Base-by-base conservation (phyloP, 1,140 invertebrate species). In the Calliphora vicina region DNA sequence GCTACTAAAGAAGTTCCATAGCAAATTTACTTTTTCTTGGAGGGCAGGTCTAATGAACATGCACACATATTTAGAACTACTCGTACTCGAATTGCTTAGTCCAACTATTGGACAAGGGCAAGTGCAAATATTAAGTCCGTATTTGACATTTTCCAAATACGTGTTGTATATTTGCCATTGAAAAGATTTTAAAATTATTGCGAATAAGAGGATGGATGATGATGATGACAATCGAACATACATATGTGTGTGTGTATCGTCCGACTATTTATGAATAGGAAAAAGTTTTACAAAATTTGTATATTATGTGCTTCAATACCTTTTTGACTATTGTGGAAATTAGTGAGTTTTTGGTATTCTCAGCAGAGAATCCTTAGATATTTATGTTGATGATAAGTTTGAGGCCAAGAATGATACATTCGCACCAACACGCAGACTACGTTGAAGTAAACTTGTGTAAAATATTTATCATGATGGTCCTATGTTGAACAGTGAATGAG, bases 71-170 rank as follows among this genome's bases (percentile, higher is more conserved):
- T 50, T 50, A 50, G 13, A 50, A n/a, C n/a, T 4, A 50, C 1
- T 50, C 35, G 45, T 50, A 12, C 12, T 67, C 10, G 61, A 67
- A 67, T 67, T 67, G 9, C 20, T 67, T 25, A 2, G 61, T 67
- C 61, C 61, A 23, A 67, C 25, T 67, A 20, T 78, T 42, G 23
- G 35, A 23, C 74, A 78, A 78, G 74, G 74, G 42, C 35, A 78
- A 78, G 74, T 78, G 35, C 3, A 43, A 42, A 45, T 43, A 43
- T 12, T 23, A 43, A 45, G 35, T 23, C 35, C 42, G 23, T 43
- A 23, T 43, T 78, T 78, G 74, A 78, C 74, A 78, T 78, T 78
- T 78, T 2, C 12, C 23, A 42, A 76, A 6, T 76, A 20, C n/a
- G 9, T 78, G 35, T 67, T 67, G 17, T 10, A 15, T 50, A 67